Evolutionary conservation across 2,797 vertebrate genomes (phyloP), one percentile per base, ranked within the genome.

Genomic region (Florisuga fusca): DNA sequence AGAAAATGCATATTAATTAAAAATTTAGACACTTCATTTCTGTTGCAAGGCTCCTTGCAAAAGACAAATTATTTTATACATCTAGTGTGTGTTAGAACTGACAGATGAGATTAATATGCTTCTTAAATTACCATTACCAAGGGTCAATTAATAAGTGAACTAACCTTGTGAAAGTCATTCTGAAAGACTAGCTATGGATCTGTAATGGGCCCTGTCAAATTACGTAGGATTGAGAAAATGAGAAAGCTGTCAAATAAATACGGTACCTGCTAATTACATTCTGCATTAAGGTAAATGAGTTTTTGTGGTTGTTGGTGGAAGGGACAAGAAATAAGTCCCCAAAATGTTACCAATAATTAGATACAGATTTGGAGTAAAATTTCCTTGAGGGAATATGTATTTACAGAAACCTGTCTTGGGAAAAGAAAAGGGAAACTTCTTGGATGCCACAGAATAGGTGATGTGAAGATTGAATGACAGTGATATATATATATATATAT

Each of bases 91-190:
- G 97, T 97, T 97, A 92, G 94, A 97, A 97, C 87, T 98, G 98
- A 98, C 98, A 98, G 97, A 97, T 96, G 97, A 98, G 98, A 98
- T 98, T 98, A 98, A 98, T 98, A 97, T 96, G 97, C 96, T 96
- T 97, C 98, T 98, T 98, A 98, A 98, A 98, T 98, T 98, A 97
- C 97, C 97, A 98, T 98, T 98, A 97, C 97, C 91, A 96, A 97
- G 97, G 98, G 97, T 98, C 98, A 98, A 98, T 98, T 98, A 98
- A 97, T 98, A 97, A 98, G 96, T 97, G 97, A 98, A 97, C 97
- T 97, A 98, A 98, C 97, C 97, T 98, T 98, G 97, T 96, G 97
- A 98, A 98, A 98, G 97, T 97, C 98, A 97, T 98, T 97, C 94
- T 96, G 97, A 97, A 97, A 97, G 94, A 96, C 97, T 96, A 97